phyloP scores from a whole-genome alignment of 2,888 invertebrate genomes.

The Eupithecia vulgata region DNA sequence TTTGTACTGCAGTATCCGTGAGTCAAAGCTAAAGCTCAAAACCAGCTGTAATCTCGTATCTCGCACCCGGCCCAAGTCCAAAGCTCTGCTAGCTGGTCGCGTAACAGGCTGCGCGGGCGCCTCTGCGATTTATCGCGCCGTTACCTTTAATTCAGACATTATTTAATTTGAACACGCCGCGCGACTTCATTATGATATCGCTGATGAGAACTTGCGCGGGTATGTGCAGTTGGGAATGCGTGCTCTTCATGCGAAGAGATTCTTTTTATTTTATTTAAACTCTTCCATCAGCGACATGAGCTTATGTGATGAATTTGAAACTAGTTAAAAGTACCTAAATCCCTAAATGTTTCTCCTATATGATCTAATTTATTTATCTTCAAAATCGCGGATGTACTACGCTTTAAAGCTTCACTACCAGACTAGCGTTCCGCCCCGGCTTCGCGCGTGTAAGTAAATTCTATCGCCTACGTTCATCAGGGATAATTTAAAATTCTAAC shows the following conservation, averaged over 20 bases:
- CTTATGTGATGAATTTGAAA: background rate
- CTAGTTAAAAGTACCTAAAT: background rate
- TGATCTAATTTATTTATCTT: too few relatives aligned
- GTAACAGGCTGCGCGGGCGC: slow-evolving; percentile 65
- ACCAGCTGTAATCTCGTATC: background rate
- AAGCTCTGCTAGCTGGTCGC: slow-evolving; percentile 44
- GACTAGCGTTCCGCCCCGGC: too few relatives aligned
- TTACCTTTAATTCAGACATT: slow-evolving; percentile 77
- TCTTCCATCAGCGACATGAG: background rate
- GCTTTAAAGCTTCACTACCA: too few relatives aligned
- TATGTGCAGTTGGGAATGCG: slow-evolving; percentile 16
- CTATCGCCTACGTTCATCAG: too few relatives aligned
- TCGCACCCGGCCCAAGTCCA: slow-evolving; percentile 2
- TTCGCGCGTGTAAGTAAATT: too few relatives aligned
- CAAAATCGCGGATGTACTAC: too few relatives aligned
- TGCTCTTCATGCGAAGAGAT: background rate
- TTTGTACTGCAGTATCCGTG: too few relatives aligned
- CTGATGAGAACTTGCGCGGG: slow-evolving; percentile 46
- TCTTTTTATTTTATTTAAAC: background rate
- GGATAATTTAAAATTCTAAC: too few relatives aligned
- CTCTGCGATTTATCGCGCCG: slow-evolving; percentile 64
- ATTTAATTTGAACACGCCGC: slow-evolving; percentile 77
- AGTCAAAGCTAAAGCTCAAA: too few relatives aligned
- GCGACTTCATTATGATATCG: slow-evolving; percentile 76
- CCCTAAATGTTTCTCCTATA: too few relatives aligned